Conservation (phyloP, 2,888 invertebrate genomes). For the Patella caerulea region DNA sequence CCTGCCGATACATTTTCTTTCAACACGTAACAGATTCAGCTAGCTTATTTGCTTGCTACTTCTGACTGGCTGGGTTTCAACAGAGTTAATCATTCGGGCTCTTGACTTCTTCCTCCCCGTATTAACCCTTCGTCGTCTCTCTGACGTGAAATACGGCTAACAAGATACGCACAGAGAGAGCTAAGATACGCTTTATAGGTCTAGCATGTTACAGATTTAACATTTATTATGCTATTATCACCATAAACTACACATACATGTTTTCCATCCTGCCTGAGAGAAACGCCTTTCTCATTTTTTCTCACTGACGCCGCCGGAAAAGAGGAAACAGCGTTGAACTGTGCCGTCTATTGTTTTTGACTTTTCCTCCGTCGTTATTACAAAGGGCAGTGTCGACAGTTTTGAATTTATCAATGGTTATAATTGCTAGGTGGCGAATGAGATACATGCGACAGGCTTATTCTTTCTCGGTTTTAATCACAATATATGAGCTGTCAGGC, state of each 20-base stretch:
- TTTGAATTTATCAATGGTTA: slow-evolving; percentile 5
- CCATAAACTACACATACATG: too few relatives aligned
- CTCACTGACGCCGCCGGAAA: too few relatives aligned
- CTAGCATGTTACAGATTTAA: too few relatives aligned
- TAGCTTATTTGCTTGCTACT: slow-evolving; percentile 12
- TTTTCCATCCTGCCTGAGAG: too few relatives aligned
- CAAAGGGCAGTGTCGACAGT: background rate
- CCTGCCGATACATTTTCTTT: slow-evolving; percentile 28
- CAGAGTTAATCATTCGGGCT: background rate
- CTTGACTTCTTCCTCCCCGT: slow-evolving; percentile 5
- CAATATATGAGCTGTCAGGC: background rate
- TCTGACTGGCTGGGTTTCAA: slow-evolving; percentile 9
- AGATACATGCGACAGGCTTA: slow-evolving; percentile 7
- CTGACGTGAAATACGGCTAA: background rate
- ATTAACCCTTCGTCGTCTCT: slow-evolving; percentile 4
- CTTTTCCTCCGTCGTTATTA: too few relatives aligned
- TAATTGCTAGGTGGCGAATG: slow-evolving; percentile 7
- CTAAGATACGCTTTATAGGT: too few relatives aligned
- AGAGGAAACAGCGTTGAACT: too few relatives aligned
- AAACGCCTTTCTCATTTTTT: too few relatives aligned
- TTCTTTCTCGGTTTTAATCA: background rate
- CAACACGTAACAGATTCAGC: slow-evolving; percentile 27
- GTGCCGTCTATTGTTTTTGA: too few relatives aligned
- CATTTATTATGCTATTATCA: too few relatives aligned
- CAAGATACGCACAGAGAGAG: too few relatives aligned